Base-by-base conservation (phyloP, 2,797 vertebrate genomes). In the Stomatorhinus walkeri region DNA sequence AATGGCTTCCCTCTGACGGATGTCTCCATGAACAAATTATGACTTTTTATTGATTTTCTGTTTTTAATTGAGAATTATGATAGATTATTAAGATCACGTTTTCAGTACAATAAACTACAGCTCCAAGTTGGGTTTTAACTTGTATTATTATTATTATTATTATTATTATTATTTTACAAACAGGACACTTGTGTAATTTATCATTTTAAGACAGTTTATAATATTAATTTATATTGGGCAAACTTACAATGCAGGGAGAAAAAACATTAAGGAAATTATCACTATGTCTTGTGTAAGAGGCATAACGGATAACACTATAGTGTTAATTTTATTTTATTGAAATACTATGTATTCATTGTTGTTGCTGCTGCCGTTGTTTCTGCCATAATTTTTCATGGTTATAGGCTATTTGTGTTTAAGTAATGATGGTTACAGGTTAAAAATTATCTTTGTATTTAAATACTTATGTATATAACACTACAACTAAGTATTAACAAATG, bases 41-140 rank as follows among this genome's bases (percentile, higher is more conserved):
- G 43, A 85, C 81, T 85, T 85, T 85, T 51, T 48, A 85, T 85
- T 28, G 81, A 85, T 28, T 85, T 85, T 85, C 43, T 51, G 81
- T 85, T 85, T 85, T 85, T 48, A 85, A 85, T 85, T 85, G 43
- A 48, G 48, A 85, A 85, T 85, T 51, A 85, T 85, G 22, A 51
- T 85, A 6, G n/a, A 28, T 85, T 48, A 51, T 51, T 51, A 48
- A 51, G 43, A 12, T 46, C 40, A 46, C 36, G 40, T n/a, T 81
- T 81, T 81, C 76, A 43, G 16, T 81, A 46, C 76, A 22, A 76
- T 28, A 76, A 76, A 81, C 19, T 84, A 51, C 22, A 51, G 83
- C 24, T 51, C 81, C 48, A 85, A 85, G n/a, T 51, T 1, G 32
- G 32, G 32, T 76, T 46, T 46, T 81, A 81, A 81, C 16, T n/a